phyloP scores from a whole-genome alignment of 23 tunicate species.

The Trididemnum clinides region DNA sequence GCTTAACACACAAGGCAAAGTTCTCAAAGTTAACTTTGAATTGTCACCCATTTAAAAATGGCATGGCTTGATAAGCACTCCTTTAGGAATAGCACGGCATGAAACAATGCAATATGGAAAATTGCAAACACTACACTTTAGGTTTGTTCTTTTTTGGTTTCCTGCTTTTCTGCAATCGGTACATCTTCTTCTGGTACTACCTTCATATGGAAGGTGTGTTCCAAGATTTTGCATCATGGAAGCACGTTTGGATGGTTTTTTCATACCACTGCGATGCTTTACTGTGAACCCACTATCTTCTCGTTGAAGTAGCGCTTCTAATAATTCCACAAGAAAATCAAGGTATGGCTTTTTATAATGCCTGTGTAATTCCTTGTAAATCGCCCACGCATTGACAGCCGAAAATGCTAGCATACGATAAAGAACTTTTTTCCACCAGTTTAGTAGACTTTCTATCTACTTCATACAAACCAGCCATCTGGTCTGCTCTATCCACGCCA shows the following conservation, averaged over 20 bases:
- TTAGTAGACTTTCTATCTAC: conserved; percentile 26
- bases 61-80: conserved; percentile 21
- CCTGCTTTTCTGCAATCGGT: not conserved
- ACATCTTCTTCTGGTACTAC: conserved; percentile 37
- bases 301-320: conserved; percentile 38
- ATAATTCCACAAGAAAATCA: conserved; percentile 41
- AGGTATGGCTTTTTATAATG: conserved; percentile 25
- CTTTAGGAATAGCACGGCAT: conserved; percentile 23
- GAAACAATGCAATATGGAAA: conserved; percentile 35
- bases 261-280: conserved; percentile 14
- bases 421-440: conserved; percentile 40
- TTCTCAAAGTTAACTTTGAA: not conserved
- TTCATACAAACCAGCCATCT: conserved; percentile 31
- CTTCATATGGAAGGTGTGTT: conserved; percentile 42
- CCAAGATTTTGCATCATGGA: conserved; percentile 43
- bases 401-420: conserved; percentile 31
- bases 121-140: conserved; percentile 23
- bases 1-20: not conserved
- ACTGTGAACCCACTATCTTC: conserved; percentile 15
- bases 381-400: conserved; percentile 45
- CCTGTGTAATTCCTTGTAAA: conserved; percentile 41
- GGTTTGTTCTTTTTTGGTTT: conserved; percentile 28
- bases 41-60: not conserved
- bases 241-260: conserved; percentile 43
- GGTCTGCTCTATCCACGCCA: conserved; percentile 43